Evolutionary conservation across 2,888 invertebrate species (phyloP), one percentile per base, ranked within the genome.

Genomic region (Agrotis exclamationis): DNA sequence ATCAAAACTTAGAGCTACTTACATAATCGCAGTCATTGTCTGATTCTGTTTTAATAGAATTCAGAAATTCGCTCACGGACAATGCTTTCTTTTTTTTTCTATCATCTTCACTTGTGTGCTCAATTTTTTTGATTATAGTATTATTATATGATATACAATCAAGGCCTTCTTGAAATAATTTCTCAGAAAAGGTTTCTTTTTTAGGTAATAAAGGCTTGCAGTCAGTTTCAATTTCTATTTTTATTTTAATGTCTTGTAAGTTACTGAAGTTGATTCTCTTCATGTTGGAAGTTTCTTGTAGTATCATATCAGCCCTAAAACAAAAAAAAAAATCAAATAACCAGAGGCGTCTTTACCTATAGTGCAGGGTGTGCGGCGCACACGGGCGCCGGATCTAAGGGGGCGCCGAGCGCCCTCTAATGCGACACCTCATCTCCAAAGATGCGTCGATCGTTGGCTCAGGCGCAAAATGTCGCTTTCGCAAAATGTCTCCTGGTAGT

Each of bases 251-350:
- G 44, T 94, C 94, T 71, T 85, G 63, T 54, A 93, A 81, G 62
- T 90, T 89, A 69, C 86, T 85, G 74, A 94, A 94, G 58, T 75
- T 78, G 11, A 93, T 85, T 74, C 83, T 86, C 64, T 89, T 93
- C 7, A 80, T 18, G 56, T 80, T 85, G n/a, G 70, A 67, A 45
- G 73, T 78, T 76, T 87, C 80, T 74, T 85, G 86, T 47, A 93
- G 70, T 62, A 83, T 67, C 62, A 84, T 82, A 78, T 93, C 84
- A 50, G 92, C 90, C 59, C 93, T 93, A 64, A 84, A 86, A 74
- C 70, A 39, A 50, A 24, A 24, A 13, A 57, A 7, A 44, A 33
- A n/a, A 48, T n/a, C 1, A 22, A 6, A 28, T n/a, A n/a, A n/a
- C n/a, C n/a, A n/a, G n/a, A n/a, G n/a, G n/a, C n/a, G n/a, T n/a